Evolutionary conservation across 2,888 invertebrate genomes (phyloP).

Genomic region (Glyphotaelius pellucidus): DNA sequence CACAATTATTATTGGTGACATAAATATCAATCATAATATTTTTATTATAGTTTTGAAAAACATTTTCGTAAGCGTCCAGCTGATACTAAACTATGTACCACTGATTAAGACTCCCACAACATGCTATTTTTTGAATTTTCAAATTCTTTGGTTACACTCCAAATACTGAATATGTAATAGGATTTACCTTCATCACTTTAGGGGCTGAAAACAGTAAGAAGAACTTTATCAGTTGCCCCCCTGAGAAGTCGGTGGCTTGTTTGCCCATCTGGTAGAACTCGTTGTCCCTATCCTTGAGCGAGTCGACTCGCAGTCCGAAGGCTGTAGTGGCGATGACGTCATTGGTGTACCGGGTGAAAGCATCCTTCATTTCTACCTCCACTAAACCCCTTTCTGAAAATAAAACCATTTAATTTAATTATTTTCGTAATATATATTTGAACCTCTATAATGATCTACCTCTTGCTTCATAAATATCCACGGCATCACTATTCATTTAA

Average conservation of each 20-base stretch:
- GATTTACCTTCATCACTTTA: constrained; percentile 46
- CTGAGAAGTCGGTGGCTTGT: constrained; percentile 71
- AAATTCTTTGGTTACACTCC: too few species aligned
- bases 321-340: constrained; percentile 77
- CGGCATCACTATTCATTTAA: too few species aligned
- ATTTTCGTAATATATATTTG: background rate
- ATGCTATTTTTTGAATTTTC: too few species aligned
- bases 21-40: too few species aligned
- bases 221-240: constrained; percentile 67
- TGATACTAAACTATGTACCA: too few species aligned
- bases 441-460: background rate
- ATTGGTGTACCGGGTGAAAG: constrained; percentile 74
- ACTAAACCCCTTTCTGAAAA: constrained; percentile 60
- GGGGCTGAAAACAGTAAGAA: constrained; percentile 62
- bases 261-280: constrained; percentile 77
- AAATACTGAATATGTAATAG: background rate
- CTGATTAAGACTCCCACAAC: too few species aligned
- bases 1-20: too few species aligned
- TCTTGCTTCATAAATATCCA: background rate
- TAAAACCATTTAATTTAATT: background rate
- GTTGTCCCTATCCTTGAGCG: constrained; percentile 75
- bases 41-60: too few species aligned
- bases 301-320: constrained; percentile 77
- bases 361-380: constrained; percentile 73
- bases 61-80: too few species aligned